A percentile compares a stretch with the other conserved stretches of the same genome.
These are phyloP conservation scores for Atrina japonica DNA, from an alignment of 2,888 invertebrate genomes.

Conservation along the genomic window DNA sequence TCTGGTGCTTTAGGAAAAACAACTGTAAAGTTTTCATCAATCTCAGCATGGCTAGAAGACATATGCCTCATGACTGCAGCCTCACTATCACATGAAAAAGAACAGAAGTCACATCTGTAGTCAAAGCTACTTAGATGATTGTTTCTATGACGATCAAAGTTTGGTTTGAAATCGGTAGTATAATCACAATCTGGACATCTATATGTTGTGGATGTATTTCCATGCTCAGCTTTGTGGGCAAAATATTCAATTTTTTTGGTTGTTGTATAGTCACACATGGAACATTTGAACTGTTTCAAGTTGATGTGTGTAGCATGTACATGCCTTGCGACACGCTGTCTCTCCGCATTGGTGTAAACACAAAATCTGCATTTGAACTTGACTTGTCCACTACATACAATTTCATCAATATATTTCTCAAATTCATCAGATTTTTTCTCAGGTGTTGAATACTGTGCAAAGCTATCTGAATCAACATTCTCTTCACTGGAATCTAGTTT, in stretches of 20 bases:
- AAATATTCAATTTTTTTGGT: constrained; percentile 85
- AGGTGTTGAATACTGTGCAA: no score
- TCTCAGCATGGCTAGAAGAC: constrained; percentile 63
- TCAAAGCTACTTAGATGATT: constrained; percentile 64
- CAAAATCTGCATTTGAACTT: constrained; percentile 86
- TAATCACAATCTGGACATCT: constrained; percentile 97
- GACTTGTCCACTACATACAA: constrained; percentile 41
- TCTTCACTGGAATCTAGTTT: constrained; percentile 16
- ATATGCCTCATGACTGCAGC: constrained; percentile 75
- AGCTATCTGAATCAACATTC: neutral
- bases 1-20: constrained; percentile 40
- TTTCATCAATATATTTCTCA: constrained; percentile 48
- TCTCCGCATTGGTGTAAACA: constrained; percentile 86
- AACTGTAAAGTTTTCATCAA: constrained; percentile 46
- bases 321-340: constrained; percentile 86
- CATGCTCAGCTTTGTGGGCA: constrained; percentile 86
- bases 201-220: constrained; percentile 77
- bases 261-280: constrained; percentile 94
- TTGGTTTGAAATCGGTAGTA: constrained; percentile 94
- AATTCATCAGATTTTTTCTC: neutral
- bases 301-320: constrained; percentile 90
- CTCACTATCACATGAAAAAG: constrained; percentile 73
- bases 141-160: constrained; percentile 92
- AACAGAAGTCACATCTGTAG: constrained; percentile 73
- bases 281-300: constrained; percentile 91